Conservation (phyloP, 2,888 invertebrate genomes). For the Pachydiplax longipennis region DNA sequence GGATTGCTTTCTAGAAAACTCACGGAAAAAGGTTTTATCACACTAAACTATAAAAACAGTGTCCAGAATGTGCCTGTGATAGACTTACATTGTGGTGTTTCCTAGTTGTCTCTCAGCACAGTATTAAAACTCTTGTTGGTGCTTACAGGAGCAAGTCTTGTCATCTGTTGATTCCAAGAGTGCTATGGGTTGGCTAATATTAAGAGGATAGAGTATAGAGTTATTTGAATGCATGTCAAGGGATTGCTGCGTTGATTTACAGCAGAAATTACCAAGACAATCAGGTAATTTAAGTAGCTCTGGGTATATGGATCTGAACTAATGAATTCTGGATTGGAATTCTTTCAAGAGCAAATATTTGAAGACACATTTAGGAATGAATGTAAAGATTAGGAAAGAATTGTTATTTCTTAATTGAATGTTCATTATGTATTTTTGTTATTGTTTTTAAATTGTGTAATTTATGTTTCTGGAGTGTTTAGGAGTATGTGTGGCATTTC, state of each 20-base stretch:
- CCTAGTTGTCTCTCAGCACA: background rate
- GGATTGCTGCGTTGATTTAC: background rate
- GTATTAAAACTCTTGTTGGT: background rate
- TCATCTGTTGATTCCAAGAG: background rate
- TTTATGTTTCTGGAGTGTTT: background rate
- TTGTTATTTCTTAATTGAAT: constrained; percentile 8
- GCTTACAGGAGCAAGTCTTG: background rate
- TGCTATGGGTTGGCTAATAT: background rate
- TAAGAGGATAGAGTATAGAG: background rate
- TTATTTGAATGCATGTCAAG: background rate
- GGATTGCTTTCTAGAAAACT: background rate
- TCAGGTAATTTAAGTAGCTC: background rate
- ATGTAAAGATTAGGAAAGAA: background rate
- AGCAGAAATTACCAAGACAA: background rate
- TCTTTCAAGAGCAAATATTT: background rate
- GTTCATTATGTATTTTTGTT: constrained; percentile 16
- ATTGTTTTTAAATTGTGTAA: background rate
- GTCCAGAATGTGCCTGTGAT: constrained; percentile 1
- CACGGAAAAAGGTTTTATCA: background rate
- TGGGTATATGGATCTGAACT: background rate
- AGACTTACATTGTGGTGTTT: background rate
- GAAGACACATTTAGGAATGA: background rate
- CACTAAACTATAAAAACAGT: background rate
- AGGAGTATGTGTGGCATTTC: background rate
- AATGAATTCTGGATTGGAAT: background rate